Evolutionary conservation across 2,888 invertebrate genomes (phyloP).

Genomic region (Gandaritis pyraliata): DNA sequence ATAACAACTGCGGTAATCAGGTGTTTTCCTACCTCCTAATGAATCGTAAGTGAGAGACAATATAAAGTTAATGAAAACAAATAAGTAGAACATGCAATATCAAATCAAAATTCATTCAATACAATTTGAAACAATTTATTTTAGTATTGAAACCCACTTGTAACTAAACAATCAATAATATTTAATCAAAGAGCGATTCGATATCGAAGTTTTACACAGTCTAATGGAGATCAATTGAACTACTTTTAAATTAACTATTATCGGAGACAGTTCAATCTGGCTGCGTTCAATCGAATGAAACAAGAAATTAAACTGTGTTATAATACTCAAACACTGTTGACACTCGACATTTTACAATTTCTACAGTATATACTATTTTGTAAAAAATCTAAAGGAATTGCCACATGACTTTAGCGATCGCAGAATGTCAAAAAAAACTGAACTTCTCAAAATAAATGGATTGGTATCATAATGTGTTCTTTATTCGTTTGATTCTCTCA

Average conservation of each 20-base stretch:
- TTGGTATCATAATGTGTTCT: no score
- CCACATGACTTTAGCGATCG: no score
- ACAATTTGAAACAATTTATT: slow-evolving; percentile 77
- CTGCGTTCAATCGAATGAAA: no score
- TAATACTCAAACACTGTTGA: no score
- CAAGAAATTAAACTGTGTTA: no score
- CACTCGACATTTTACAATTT: no score
- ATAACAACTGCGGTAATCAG: not conserved
- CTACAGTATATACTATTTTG: no score
- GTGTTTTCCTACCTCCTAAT: slow-evolving; percentile 10
- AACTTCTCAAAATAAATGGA: no score
- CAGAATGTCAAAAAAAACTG: no score
- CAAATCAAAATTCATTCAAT: slow-evolving; percentile 62
- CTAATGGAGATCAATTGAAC: slow-evolving; percentile 81
- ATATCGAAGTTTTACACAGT: slow-evolving; percentile 76
- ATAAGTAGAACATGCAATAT: slow-evolving; percentile 28
- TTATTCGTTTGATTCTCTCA: no score
- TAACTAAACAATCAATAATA: slow-evolving; percentile 71
- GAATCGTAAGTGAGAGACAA: slow-evolving; percentile 22
- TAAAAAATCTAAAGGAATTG: no score
- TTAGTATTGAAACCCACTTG: slow-evolving; percentile 70
- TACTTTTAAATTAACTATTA: slow-evolving; percentile 79
- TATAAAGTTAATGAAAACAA: slow-evolving; percentile 29
- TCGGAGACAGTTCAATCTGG: slow-evolving; percentile 67
- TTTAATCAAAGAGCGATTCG: slow-evolving; percentile 71